A percentile compares a stretch with the other conserved stretches of the same genome.
Evolutionary conservation across 2,888 invertebrate genomes (phyloP).

Genomic region (Iselma pallidipennis): DNA sequence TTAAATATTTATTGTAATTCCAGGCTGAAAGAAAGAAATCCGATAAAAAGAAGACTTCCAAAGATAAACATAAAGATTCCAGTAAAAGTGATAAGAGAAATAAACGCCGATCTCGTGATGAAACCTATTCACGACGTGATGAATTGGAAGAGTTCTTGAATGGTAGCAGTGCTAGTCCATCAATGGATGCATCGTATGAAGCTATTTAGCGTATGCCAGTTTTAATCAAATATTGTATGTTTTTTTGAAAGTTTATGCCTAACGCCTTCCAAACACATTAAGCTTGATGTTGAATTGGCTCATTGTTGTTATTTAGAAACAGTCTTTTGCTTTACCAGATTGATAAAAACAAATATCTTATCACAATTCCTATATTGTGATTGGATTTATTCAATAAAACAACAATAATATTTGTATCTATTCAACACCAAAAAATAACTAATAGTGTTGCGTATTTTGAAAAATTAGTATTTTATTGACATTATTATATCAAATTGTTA

Average conservation of each 20-base stretch:
- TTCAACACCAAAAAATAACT: too few relatives aligned
- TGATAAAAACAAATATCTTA: not conserved
- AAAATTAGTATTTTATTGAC: too few relatives aligned
- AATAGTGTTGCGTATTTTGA: too few relatives aligned
- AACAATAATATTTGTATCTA: too few relatives aligned
- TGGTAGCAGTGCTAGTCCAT: conserved; percentile 58
- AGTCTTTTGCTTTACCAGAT: not conserved
- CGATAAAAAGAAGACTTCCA: conserved; percentile 58
- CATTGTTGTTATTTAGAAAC: not conserved
- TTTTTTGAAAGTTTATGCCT: not conserved
- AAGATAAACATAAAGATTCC: conserved; percentile 56
- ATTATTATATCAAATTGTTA: too few relatives aligned
- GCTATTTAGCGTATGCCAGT: conserved; percentile 57
- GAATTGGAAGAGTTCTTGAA: conserved; percentile 68
- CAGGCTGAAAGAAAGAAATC: conserved; percentile 47
- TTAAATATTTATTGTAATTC: conserved; percentile 7
- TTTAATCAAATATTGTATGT: too few relatives aligned
- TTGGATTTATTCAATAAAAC: too few relatives aligned
- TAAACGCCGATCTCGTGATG: conserved; percentile 56
- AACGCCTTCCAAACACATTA: not conserved
- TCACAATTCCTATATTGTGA: not conserved
- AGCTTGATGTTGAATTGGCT: not conserved
- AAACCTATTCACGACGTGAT: conserved; percentile 55
- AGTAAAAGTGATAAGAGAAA: conserved; percentile 53
- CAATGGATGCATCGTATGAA: conserved; percentile 64